phyloP scores from a whole-genome alignment of 2,113 vertebrate genomes.

The Gymnarchus niloticus region DNA sequence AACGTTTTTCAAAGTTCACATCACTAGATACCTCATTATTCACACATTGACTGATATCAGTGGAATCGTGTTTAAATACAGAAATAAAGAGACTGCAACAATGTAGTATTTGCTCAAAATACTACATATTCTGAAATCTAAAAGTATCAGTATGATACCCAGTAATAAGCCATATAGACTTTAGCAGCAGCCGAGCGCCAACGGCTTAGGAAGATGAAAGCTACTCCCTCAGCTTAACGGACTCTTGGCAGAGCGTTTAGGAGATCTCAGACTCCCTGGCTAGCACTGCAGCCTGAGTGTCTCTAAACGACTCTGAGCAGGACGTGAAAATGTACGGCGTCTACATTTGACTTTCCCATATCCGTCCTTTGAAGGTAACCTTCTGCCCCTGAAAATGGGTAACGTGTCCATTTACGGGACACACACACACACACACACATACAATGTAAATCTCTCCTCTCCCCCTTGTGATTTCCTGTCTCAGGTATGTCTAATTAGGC shows the following conservation, averaged over 20 bases:
- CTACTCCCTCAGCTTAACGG: neutral
- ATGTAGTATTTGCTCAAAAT: neutral
- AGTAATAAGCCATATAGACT: constrained; percentile 6
- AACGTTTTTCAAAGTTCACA: neutral
- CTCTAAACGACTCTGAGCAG: constrained; percentile 10
- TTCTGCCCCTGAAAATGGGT: neutral
- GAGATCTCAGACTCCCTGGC: neutral
- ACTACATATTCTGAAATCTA: neutral
- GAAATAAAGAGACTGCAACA: neutral
- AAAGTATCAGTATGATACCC: neutral
- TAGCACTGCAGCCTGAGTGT: neutral
- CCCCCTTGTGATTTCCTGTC: neutral
- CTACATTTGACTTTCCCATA: neutral
- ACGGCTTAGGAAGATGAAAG: neutral
- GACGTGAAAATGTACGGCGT: neutral
- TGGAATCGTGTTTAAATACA: neutral
- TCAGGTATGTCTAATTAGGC: neutral
- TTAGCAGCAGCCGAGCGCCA: neutral
- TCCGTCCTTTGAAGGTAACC: constrained; percentile 19
- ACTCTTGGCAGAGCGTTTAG: neutral
- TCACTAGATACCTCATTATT: neutral
- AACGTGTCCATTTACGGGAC: neutral
- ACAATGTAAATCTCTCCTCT: neutral
- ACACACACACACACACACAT: neutral
- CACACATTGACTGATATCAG: neutral